Percentiles rank a stretch among this genome's conserved stretches.
These are phyloP conservation scores for Leucozona laternaria DNA, from an alignment of 2,888 invertebrate species.

Conservation along the genomic window DNA sequence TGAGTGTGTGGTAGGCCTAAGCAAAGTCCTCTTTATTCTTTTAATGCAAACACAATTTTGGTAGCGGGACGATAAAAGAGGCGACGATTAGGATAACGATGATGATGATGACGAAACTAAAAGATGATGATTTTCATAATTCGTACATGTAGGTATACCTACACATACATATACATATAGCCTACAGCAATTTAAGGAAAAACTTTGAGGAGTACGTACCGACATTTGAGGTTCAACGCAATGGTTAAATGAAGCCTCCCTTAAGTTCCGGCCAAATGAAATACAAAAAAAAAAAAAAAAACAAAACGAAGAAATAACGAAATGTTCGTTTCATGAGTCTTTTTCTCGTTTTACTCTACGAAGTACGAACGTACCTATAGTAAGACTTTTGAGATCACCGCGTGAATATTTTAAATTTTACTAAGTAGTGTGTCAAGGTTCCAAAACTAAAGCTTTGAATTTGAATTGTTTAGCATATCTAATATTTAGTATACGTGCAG, in stretches of 20 bases:
- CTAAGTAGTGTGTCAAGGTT: constrained; percentile 45
- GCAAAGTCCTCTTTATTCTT: constrained; percentile 17
- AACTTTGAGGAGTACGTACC: neutral
- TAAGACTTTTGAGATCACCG: constrained; percentile 28
- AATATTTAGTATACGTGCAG: constrained; percentile 13
- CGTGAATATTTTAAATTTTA: constrained; percentile 5
- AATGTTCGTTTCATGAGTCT: constrained; percentile 40
- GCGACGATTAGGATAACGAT: neutral
- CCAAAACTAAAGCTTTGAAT: neutral
- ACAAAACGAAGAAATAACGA: neutral
- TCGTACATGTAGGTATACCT: neutral
- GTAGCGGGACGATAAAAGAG: neutral
- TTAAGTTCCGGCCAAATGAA: neutral
- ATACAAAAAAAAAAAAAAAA: neutral
- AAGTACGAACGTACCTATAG: too few relatives aligned
- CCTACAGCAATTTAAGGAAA: constrained; percentile 13
- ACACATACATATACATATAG: neutral
- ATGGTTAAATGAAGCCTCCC: constrained; percentile 10
- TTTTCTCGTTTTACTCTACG: neutral
- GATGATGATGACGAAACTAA: constrained; percentile 16
- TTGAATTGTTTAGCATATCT: constrained; percentile 43
- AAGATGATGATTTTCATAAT: constrained; percentile 46
- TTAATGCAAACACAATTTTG: constrained; percentile 12
- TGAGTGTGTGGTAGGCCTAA: neutral
- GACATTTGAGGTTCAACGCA: neutral